Conservation (phyloP, 2,113 vertebrate genomes). For the Callionymus lyra region DNA sequence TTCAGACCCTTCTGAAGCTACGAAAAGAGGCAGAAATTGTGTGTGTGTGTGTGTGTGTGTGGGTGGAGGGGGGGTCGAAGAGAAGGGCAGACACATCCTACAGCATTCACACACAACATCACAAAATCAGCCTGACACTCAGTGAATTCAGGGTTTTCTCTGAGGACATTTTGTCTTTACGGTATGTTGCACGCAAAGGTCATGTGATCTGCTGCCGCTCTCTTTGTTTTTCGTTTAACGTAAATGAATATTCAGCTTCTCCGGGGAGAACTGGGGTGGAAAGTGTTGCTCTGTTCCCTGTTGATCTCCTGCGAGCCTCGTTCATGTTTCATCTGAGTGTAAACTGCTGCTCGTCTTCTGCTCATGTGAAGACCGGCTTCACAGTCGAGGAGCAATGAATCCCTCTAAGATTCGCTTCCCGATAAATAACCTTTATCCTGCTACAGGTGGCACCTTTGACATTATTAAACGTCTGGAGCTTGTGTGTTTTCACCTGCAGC, state of each 20-base stretch:
- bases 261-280: constrained; percentile 3
- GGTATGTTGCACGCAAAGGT: constrained; percentile 11
- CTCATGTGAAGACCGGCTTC: not conserved
- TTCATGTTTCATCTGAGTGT: constrained; percentile 40
- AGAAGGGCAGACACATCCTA: constrained; percentile 34
- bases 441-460: too few species aligned
- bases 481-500: too few species aligned
- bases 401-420: too few species aligned
- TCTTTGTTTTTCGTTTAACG: too few species aligned
- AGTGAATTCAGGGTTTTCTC: constrained; percentile 30
- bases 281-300: constrained; percentile 4
- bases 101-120: constrained; percentile 39
- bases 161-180: constrained; percentile 24
- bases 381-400: not conserved
- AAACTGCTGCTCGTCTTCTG: constrained; percentile 4
- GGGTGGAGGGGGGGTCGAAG: constrained; percentile 4
- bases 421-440: too few species aligned
- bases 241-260: too few species aligned
- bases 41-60: too few species aligned
- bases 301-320: constrained; percentile 24
- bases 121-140: constrained; percentile 45
- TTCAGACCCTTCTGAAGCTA: too few species aligned
- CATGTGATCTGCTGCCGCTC: constrained; percentile 2
- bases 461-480: too few species aligned
- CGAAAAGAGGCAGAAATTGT: constrained; percentile 5